Conservation (phyloP, 2,797 vertebrate species). For the Eulemur rubriventer region DNA sequence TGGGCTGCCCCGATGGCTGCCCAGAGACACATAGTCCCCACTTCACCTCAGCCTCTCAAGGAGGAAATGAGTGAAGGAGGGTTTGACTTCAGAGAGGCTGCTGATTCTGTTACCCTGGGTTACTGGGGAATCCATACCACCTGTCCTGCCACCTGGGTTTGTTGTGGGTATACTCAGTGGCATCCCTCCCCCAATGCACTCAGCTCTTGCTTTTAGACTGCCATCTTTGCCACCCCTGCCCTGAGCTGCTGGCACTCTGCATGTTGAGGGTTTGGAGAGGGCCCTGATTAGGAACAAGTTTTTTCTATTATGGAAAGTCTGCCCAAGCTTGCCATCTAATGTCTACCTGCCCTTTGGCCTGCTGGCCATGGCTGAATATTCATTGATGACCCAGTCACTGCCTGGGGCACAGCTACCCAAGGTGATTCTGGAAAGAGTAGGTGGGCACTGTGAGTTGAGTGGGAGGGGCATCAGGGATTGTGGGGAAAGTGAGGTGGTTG, state of each 20-base stretch:
- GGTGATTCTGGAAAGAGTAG: neutral
- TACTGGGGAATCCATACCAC: neutral
- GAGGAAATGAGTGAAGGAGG: neutral
- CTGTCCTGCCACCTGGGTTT: neutral
- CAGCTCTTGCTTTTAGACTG: neutral
- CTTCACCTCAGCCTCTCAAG: neutral
- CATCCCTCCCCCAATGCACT: neutral
- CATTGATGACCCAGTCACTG: neutral
- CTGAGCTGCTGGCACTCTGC: neutral
- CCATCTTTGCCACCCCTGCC: neutral
- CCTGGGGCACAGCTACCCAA: neutral
- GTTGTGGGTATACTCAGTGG: neutral
- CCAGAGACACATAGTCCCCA: neutral
- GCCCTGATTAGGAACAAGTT: slow-evolving; percentile 6
- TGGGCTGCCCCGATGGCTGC: neutral
- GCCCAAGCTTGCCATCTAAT: neutral
- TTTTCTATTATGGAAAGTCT: slow-evolving; percentile 51
- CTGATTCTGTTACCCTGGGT: neutral
- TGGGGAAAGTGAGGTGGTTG: neutral
- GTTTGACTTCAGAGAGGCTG: neutral
- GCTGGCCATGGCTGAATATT: slow-evolving; percentile 3
- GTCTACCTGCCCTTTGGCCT: slow-evolving; percentile 36
- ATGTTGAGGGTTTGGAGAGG: neutral
- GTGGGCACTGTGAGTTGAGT: neutral
- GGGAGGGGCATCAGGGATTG: neutral